Evolutionary conservation across 2,113 vertebrate species (phyloP), one percentile per base, ranked within the genome.

Genomic region (Neolamprologus cancellatus): DNA sequence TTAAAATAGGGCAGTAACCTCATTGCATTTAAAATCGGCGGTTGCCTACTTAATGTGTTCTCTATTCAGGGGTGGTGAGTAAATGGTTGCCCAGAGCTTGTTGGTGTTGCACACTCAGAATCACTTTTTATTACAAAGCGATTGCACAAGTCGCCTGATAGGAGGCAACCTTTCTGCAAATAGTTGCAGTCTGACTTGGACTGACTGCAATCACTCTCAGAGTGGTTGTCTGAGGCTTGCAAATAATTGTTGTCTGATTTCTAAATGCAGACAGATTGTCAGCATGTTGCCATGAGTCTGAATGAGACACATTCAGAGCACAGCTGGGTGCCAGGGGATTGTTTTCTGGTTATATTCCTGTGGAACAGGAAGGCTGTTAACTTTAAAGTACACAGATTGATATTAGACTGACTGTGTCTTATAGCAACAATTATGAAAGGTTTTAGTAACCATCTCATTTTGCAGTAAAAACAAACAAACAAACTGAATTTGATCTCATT

Each of bases 251-350:
- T 66, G 61, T 66, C 61, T 39, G 3, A 66, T 66, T 66, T 66
- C 32, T 66, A 66, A 66, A 39, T 23, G n/a, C 12, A 8, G 61
- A 39, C 34, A 23, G 61, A 66, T 39, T 39, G 34, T 39, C n/a
- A 66, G 34, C 61, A 66, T 14, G 34, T 66, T 66, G 34, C 0
- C 32, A 66, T 66, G n/a, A 20, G n/a, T 39, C 61, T 66, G 34
- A 66, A 66, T 39, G 61, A 66, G 34, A 39, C 7, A n/a, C n/a
- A n/a, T n/a, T n/a, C n/a, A n/a, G n/a, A n/a, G n/a, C n/a, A n/a
- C n/a, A n/a, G n/a, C n/a, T 5, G 2, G 61, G 34, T 39, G 61
- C 0, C 61, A 39, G n/a, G n/a, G 7, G 61, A 8, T 66, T 39
- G 34, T 66, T 39, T 23, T 66, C 34, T 23, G 61, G 61, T 66